Base-by-base conservation (phyloP, 2,113 vertebrate genomes). In the Chionomys nivalis region DNA sequence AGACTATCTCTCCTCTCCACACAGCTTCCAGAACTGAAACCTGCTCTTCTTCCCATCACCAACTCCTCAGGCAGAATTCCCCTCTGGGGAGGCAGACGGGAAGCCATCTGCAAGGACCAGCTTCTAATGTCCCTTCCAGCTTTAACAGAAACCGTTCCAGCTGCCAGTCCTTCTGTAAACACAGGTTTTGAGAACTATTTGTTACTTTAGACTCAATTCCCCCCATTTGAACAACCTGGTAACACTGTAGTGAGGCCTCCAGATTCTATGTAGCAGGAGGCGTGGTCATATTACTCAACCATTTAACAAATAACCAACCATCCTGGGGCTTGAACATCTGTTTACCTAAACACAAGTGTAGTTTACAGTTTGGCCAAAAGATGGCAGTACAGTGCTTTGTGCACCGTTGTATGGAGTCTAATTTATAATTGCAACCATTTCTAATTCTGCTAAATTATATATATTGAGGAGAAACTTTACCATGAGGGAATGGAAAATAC, bases 321-420 rank as follows among this genome's bases (percentile, higher is more conserved):
- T 52, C 11, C 65, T 52, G 31, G 21, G 21, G 5, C 44, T n/a
- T 68, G 31, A 49, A 52, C 52, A 36, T 49, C 47, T n/a, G 9
- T 70, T 87, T 87, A 68, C 65, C 31, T 23, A 16, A 19, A 47
- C 31, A 52, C 6, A n/a, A 39, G 4, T 70, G 95, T 93, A 83
- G 36, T 94, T 87, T 93, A 94, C 86, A 94, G 9, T 77, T 81
- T 75, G 61, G 63, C 97, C 98, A 44, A 91, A 91, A 97, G 97
- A 95, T 98, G 97, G 97, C 91, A 98, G 94, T 92, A 94, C 13
- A 65, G 89, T 24, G 13, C 61, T 96, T 94, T 76, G 24, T 90
- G 58, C 17, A 79, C 36, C 0, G 1, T 33, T 23, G 17, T 55
- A 36, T 2, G 3, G 3, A 10, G n/a, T 9, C 7, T 70, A 36